A percentile compares a stretch with the other conserved stretches of the same genome.
These are phyloP conservation scores for Habroteleia sp. DNA, from an alignment of 2,888 invertebrate species.

Conservation along the genomic window DNA sequence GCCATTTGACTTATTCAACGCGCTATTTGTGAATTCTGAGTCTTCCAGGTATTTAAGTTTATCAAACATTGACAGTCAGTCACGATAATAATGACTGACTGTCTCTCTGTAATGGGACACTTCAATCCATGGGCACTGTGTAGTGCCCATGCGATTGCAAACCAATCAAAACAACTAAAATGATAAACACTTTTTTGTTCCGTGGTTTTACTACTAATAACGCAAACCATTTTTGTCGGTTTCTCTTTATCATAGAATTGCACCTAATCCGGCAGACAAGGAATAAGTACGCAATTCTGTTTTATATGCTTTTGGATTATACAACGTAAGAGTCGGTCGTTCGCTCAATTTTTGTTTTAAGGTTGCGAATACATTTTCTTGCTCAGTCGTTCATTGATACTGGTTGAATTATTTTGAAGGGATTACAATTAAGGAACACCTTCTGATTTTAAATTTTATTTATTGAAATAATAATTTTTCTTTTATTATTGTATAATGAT, in stretches of 20 bases:
- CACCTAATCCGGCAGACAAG: not conserved
- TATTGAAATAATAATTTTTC: no score
- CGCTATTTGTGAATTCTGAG: constrained; percentile 7
- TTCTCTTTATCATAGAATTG: constrained; percentile 6
- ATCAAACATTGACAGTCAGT: constrained; percentile 9
- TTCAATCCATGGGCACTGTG: no score
- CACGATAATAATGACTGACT: constrained; percentile 16
- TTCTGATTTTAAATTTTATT: no score
- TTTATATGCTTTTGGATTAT: not conserved
- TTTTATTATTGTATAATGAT: no score
- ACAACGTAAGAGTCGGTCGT: not conserved
- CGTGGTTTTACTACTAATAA: constrained; percentile 20
- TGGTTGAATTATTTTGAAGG: no score
- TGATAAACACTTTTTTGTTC: constrained; percentile 2
- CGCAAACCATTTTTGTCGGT: constrained; percentile 4
- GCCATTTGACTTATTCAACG: not conserved
- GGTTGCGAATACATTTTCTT: not conserved
- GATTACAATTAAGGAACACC: no score
- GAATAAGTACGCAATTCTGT: not conserved
- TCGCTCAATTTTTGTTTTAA: constrained; percentile 1
- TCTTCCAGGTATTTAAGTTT: constrained; percentile 8
- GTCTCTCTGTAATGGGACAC: no score
- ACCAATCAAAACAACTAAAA: constrained; percentile 2
- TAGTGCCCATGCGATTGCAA: constrained; percentile 6
- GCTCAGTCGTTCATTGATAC: no score